phyloP scores from a whole-genome alignment of 2,113 vertebrate species.

The Nyctibius bracteatus region DNA sequence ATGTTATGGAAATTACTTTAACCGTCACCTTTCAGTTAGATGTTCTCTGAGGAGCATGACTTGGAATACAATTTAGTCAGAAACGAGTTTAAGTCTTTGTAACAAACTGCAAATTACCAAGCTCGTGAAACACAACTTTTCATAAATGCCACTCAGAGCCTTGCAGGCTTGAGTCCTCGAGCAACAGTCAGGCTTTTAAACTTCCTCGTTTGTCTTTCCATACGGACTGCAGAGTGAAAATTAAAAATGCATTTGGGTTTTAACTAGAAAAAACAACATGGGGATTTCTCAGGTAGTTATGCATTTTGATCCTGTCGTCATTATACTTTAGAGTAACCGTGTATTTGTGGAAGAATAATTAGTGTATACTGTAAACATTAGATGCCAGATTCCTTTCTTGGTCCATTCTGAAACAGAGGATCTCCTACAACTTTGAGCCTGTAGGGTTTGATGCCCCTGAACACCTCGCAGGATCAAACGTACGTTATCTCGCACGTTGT shows the following conservation, averaged over 20 bases:
- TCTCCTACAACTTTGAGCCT: background rate
- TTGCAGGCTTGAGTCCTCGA: background rate
- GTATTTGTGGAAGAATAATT: background rate
- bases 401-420: background rate
- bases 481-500: rapidly evolving
- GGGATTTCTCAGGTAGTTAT: background rate
- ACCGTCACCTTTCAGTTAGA: conserved; percentile 47
- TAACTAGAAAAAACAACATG: background rate
- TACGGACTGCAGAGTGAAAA: background rate
- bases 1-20: conserved; percentile 50
- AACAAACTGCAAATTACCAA: conserved; percentile 54
- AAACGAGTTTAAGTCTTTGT: conserved; percentile 42
- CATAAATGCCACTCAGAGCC: conserved; percentile 42
- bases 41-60: conserved; percentile 4
- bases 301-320: background rate
- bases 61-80: conserved; percentile 54
- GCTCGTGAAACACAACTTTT: background rate
- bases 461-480: background rate
- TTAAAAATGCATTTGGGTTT: background rate
- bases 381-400: background rate
- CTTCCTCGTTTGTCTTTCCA: background rate
- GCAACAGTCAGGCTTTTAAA: background rate
- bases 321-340: background rate
- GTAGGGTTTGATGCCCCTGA: rapidly evolving
- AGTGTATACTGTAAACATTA: background rate